phyloP scores from a whole-genome alignment of 2,888 invertebrate species.

The Cataglyphis rosenhaueri region DNA sequence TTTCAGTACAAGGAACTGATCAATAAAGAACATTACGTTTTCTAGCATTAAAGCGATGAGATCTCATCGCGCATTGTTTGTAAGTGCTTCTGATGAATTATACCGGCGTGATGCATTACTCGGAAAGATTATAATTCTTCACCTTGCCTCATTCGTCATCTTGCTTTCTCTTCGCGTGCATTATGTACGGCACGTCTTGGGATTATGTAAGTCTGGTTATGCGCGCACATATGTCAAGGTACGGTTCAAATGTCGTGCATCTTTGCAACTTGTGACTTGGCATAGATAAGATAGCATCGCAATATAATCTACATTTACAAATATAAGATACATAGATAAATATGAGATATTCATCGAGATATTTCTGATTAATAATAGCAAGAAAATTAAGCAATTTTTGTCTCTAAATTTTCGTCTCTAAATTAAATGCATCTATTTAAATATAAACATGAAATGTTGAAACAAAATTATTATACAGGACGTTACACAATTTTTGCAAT shows the following conservation, averaged over 20 bases:
- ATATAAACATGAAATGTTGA: background rate
- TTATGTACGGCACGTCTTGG: conserved; percentile 37
- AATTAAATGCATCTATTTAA: background rate
- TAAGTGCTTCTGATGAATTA: conserved; percentile 60
- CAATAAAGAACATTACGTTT: conserved; percentile 36
- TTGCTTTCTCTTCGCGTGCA: conserved; percentile 61
- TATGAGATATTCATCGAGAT: background rate
- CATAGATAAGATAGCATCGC: conserved; percentile 17
- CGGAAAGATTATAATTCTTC: conserved; percentile 72
- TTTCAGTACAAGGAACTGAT: conserved; percentile 7
- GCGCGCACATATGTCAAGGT: conserved; percentile 29
- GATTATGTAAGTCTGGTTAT: conserved; percentile 33
- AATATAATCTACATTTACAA: conserved; percentile 4
- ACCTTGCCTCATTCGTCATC: conserved; percentile 67
- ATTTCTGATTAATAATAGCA: conserved; percentile 17
- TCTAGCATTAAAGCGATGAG: conserved; percentile 39
- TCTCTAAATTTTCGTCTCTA: background rate
- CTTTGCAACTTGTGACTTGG: conserved; percentile 26
- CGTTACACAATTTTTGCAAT: background rate
- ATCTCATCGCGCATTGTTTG: conserved; percentile 36
- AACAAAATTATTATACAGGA: background rate
- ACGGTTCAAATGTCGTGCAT: conserved; percentile 34
- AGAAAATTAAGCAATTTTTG: background rate
- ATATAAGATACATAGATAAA: background rate
- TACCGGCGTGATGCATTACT: conserved; percentile 58